Base-by-base conservation (phyloP, 2,113 vertebrate genomes). In the Gobio gobio region DNA sequence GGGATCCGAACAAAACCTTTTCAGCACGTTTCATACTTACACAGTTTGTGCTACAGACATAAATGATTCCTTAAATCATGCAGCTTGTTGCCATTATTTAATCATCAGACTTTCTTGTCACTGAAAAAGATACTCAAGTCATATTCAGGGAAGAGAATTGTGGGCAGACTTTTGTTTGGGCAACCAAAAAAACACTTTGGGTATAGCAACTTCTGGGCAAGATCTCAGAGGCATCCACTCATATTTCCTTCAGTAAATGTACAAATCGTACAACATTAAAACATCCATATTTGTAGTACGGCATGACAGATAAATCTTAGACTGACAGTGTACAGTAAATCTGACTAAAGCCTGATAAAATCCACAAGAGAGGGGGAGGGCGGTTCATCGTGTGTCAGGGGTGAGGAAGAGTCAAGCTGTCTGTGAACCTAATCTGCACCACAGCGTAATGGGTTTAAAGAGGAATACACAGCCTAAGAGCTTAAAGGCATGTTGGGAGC, bases 371-470 rank as follows among this genome's bases (percentile, higher is more conserved):
- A 49, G 24, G 16, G 33, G 49, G 80, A 68, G 63, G 79, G 43
- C 7, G 22, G 49, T 56, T 79, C 77, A 82, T 87, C 85, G 33
- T 77, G 77, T 51, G 72, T 72, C 51, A 63, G 26, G 49, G 43
- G 82, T 73, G 74, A 58, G 14, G 56, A 54, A 84, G 9, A 74
- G 40, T 84, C 86, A 89, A 90, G 82, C 70, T 36, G 80, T 56
- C 47, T 29, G 66, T 88, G 91, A 83, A 87, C 87, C 90, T 93
- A 93, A 94, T 93, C 92, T 92, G 86, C 79, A 83, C 89, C 87
- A 68, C 88, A 87, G 88, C 90, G 82, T 92, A 94, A 92, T 92
- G 90, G 92, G 90, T 91, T 95, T 93, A 93, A 91, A 91, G 91
- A 88, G 91, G 89, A 93, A 89, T 90, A 92, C 80, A 83, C 86